Conservation (phyloP, 2,888 invertebrate species). For the Epicampocera succincta region DNA sequence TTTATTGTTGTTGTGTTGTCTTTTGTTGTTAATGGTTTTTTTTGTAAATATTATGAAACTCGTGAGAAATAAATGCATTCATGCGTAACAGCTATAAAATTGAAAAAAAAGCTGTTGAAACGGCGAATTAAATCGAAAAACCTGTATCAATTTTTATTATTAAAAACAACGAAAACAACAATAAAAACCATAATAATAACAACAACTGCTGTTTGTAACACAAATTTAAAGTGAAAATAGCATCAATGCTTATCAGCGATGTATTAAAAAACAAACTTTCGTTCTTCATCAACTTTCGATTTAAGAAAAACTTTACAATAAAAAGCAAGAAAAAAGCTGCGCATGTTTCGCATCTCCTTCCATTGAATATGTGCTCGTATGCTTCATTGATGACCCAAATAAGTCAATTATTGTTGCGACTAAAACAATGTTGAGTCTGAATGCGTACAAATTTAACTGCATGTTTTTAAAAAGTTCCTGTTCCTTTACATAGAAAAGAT, state of each 20-base stretch:
- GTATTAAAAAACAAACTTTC: slow-evolving; percentile 34
- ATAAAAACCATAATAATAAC: slow-evolving; percentile 4
- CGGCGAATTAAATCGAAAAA: slow-evolving; percentile 29
- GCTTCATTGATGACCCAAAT: no score
- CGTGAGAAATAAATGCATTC: slow-evolving; percentile 64
- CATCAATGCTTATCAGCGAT: slow-evolving; percentile 16
- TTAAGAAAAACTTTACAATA: no score
- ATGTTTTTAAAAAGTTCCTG: no score
- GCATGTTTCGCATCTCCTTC: no score
- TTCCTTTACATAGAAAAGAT: no score
- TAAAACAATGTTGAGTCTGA: no score
- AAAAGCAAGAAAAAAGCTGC: no score
- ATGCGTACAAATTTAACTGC: no score
- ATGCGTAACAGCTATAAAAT: slow-evolving; percentile 60
- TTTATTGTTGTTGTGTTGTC: slow-evolving; percentile 10
- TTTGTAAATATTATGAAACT: slow-evolving; percentile 60
- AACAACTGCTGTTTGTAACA: slow-evolving; percentile 11
- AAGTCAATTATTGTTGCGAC: no score
- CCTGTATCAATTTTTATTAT: slow-evolving; percentile 50
- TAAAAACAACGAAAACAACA: slow-evolving; percentile 7
- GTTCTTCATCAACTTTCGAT: slow-evolving; percentile 24
- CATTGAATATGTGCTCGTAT: no score
- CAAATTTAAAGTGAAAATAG: slow-evolving; percentile 61
- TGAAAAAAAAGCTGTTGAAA: slow-evolving; percentile 39
- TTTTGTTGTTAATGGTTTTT: slow-evolving; percentile 33